phyloP scores from a whole-genome alignment of 2,113 vertebrate species.

The Hippopotamus amphibius region DNA sequence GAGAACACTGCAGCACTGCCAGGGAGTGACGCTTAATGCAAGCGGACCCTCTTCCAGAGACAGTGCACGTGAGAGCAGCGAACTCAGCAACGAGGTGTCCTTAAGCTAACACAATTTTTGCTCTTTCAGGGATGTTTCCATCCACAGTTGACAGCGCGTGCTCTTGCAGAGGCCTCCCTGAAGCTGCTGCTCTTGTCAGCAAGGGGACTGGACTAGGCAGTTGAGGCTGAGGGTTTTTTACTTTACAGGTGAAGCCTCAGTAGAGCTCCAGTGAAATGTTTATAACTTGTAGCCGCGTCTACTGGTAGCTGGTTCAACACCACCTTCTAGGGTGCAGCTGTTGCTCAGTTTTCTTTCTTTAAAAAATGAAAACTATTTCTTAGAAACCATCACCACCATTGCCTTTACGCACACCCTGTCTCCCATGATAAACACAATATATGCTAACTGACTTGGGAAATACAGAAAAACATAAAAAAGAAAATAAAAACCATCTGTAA shows the following conservation, averaged over 20 bases:
- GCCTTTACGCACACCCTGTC: not conserved
- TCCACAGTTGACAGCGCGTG: not conserved
- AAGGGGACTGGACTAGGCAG: not conserved
- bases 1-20: not conserved
- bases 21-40: not conserved
- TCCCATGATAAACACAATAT: not conserved
- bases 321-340: not conserved
- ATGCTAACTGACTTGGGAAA: not conserved
- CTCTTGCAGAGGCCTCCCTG: not conserved
- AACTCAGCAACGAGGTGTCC: not conserved
- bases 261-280: not conserved
- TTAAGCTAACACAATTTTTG: not conserved
- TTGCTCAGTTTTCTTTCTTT: not conserved
- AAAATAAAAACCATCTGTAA: not conserved
- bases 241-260: not conserved
- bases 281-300: not conserved
- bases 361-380: constrained; percentile 2
- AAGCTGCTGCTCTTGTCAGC: not conserved
- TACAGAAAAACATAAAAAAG: not conserved
- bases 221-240: not conserved
- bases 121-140: not conserved
- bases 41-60: not conserved
- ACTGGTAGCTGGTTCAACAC: not conserved
- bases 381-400: not conserved
- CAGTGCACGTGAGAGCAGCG: not conserved